Evolutionary conservation across 2,113 vertebrate genomes (phyloP).

Genomic region (Phyllopteryx taeniolatus): DNA sequence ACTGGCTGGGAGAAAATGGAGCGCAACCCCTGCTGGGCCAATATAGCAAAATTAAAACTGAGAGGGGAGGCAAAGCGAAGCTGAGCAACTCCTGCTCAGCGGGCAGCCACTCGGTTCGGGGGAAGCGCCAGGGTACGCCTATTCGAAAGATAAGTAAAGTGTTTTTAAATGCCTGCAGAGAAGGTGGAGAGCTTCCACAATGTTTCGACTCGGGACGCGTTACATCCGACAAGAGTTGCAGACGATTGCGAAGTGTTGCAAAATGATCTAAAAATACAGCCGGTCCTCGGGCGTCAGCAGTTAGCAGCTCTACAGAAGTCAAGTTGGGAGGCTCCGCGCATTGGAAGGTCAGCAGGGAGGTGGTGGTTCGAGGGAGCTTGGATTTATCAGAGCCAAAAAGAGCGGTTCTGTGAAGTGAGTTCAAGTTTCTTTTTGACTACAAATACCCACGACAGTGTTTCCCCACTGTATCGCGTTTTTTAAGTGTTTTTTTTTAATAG

Average conservation of each 20-base stretch:
- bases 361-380: background rate
- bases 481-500: too few relatives aligned
- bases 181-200: slow-evolving; percentile 17
- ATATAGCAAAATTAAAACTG: slow-evolving; percentile 21
- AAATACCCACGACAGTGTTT: too few relatives aligned
- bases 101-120: background rate
- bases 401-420: too few relatives aligned
- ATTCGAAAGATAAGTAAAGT: background rate
- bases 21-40: slow-evolving; percentile 36
- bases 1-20: slow-evolving; percentile 31
- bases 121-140: background rate
- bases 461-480: too few relatives aligned
- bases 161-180: slow-evolving; percentile 13
- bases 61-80: background rate
- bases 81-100: background rate
- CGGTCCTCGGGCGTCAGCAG: slow-evolving; percentile 24
- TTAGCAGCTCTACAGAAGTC: slow-evolving; percentile 25
- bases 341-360: slow-evolving; percentile 27
- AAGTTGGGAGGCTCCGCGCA: slow-evolving; percentile 24
- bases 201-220: slow-evolving; percentile 9
- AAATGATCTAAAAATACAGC: slow-evolving; percentile 40
- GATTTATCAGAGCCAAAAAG: background rate
- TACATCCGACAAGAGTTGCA: slow-evolving; percentile 34
- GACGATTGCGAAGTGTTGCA: slow-evolving; percentile 44
- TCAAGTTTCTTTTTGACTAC: too few relatives aligned